A percentile compares a stretch with the other conserved stretches of the same genome.
phyloP scores from a whole-genome alignment of 2,888 invertebrate genomes.

The Cremastobaeus sp. region DNA sequence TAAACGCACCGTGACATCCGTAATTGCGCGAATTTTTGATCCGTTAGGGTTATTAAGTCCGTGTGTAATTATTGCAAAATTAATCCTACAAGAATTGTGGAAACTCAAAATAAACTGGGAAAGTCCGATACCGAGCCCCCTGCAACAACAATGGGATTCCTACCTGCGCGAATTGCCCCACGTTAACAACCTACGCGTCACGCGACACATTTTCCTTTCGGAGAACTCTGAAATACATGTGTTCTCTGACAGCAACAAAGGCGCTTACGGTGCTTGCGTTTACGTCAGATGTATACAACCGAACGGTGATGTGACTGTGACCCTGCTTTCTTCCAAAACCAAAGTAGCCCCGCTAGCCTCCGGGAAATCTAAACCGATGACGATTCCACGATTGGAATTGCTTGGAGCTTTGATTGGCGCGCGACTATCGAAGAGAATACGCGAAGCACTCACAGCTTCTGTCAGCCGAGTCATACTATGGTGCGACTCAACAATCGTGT shows the following conservation, averaged over 20 bases:
- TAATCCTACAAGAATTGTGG: constrained; percentile 52
- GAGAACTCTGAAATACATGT: constrained; percentile 48
- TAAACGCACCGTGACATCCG: constrained; percentile 41
- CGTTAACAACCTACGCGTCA: neutral
- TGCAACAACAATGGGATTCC: constrained; percentile 3
- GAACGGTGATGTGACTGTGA: neutral
- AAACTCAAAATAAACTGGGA: constrained; percentile 33
- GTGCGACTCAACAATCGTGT: constrained; percentile 58
- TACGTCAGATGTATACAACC: constrained; percentile 43
- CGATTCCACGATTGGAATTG: constrained; percentile 26
- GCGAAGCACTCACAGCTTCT: neutral
- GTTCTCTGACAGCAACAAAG: constrained; percentile 52
- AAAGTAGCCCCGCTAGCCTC: constrained; percentile 56
- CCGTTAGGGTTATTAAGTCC: constrained; percentile 50
- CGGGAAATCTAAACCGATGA: constrained; percentile 46
- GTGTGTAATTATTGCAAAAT: constrained; percentile 49
- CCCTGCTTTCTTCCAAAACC: constrained; percentile 55
- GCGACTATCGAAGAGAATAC: constrained; percentile 6
- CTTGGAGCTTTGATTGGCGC: constrained; percentile 27
- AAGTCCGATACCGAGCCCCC: constrained; percentile 8
- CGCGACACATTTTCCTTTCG: neutral
- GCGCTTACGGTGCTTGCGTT: constrained; percentile 19
- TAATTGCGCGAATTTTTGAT: constrained; percentile 55
- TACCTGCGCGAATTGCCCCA: constrained; percentile 2
- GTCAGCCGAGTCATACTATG: constrained; percentile 19